Conservation (phyloP, 2,797 vertebrate genomes). For the Emys orbicularis region DNA sequence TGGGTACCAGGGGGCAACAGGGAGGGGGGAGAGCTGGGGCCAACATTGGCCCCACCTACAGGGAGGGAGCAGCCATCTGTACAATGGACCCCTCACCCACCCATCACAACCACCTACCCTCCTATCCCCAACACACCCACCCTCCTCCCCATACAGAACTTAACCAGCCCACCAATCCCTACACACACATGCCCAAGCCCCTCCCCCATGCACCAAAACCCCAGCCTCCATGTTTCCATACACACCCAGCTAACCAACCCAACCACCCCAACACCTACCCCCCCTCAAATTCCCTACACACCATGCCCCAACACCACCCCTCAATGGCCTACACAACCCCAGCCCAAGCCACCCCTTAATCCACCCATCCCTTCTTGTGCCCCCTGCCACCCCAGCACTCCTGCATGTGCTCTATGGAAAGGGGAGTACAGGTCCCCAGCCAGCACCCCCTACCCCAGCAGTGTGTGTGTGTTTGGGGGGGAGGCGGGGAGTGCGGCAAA, state of each 20-base stretch:
- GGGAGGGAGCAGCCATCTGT: neutral
- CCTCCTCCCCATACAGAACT: neutral
- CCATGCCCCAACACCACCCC: too few species aligned
- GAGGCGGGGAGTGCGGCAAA: neutral
- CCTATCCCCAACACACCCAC: too few species aligned
- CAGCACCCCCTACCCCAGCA: neutral
- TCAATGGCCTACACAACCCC: neutral
- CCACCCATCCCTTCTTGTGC: neutral
- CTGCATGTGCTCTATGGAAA: neutral
- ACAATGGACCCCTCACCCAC: neutral
- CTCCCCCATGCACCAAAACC: neutral
- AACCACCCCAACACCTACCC: neutral
- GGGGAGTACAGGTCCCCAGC: neutral
- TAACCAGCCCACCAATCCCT: neutral
- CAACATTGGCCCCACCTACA: neutral
- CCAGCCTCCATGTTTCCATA: neutral
- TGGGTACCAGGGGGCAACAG: neutral
- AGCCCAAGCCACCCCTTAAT: neutral
- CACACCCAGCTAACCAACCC: neutral
- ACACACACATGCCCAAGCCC: neutral
- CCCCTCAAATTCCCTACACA: neutral
- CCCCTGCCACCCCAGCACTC: neutral
- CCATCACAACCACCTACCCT: too few species aligned
- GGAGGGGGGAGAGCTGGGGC: neutral
- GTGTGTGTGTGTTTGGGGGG: too few species aligned